Base-by-base conservation (phyloP, 2,797 vertebrate genomes). In the Pygocentrus nattereri region DNA sequence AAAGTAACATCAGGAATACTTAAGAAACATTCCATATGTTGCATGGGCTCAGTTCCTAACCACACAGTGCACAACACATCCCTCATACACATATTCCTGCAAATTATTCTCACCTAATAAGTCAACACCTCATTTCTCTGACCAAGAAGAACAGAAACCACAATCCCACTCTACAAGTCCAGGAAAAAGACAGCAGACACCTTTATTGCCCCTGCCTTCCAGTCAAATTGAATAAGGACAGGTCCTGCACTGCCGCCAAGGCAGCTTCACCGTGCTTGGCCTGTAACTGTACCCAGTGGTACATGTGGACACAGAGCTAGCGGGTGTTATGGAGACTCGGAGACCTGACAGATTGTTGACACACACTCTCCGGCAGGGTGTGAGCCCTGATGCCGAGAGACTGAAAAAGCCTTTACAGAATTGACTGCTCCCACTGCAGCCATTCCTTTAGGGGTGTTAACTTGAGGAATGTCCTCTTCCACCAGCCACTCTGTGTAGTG, bases 21-120 rank as follows among this genome's bases (percentile, higher is more conserved):
- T 88, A 84, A 89, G 91, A 89, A 86, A 80, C 86, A 92, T 86
- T 82, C 89, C 91, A 90, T 83, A 89, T 91, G 90, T 91, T 87
- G 82, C 73, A 76, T 58, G 85, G 88, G 90, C 90, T 86, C 47
- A 41, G 30, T 67, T 89, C 85, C 90, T 74, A 85, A 91, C 89
- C 92, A 71, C 85, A 87, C 79, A 70, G 82, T 84, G 81, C 80
- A 89, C 87, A 91, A 88, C 71, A 87, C 84, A 74, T 58, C 82
- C 81, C 54, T 74, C 68, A 85, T 81, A 88, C 82, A 88, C 78
- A 85, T 86, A 74, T 88, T 90, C 90, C 88, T 85, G 64, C 87
- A 90, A 64, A 80, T 86, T 87, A 90, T 85, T 92, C 87, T 89
- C 88, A 93, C 88, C 89, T 91, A 92, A 93, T 93, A 93, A 92